Conservation (phyloP, 2,888 invertebrate species). For the Stenodera caucasica region DNA sequence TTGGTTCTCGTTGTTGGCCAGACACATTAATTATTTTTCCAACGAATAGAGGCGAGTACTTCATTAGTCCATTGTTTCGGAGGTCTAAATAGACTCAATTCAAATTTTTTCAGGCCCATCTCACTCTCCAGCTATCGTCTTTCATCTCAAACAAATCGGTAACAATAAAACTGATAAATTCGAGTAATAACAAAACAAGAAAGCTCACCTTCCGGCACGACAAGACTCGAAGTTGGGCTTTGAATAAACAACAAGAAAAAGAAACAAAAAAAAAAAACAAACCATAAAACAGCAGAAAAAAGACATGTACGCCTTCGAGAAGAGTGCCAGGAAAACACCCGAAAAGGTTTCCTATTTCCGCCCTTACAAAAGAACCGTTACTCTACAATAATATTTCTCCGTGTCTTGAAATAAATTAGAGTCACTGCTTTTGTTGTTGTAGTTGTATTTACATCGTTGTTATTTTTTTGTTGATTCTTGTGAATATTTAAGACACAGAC, state of each 20-base stretch:
- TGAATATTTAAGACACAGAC: no score
- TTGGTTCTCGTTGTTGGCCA: slow-evolving; percentile 13
- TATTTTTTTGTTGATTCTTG: neutral
- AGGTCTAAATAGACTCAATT: no score
- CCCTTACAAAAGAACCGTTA: neutral
- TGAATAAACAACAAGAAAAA: neutral
- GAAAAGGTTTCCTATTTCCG: neutral
- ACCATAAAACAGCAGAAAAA: neutral
- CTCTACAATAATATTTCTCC: neutral
- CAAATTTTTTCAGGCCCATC: no score
- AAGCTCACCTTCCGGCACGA: neutral
- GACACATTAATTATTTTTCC: no score
- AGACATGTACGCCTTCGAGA: neutral
- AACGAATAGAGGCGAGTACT: slow-evolving; percentile 23
- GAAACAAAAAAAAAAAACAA: neutral
- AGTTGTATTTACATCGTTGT: neutral
- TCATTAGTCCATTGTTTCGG: slow-evolving; percentile 36
- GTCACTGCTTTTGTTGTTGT: neutral
- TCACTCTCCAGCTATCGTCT: no score
- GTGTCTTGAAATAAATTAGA: neutral
- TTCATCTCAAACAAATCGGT: no score
- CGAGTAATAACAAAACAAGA: neutral
- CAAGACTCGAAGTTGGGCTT: neutral
- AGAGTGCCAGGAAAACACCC: neutral
- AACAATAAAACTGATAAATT: neutral